Evolutionary conservation across 37 sponge, comb jelly and placozoan species (phyloP).

Genomic region (Hormiphora californensis): DNA sequence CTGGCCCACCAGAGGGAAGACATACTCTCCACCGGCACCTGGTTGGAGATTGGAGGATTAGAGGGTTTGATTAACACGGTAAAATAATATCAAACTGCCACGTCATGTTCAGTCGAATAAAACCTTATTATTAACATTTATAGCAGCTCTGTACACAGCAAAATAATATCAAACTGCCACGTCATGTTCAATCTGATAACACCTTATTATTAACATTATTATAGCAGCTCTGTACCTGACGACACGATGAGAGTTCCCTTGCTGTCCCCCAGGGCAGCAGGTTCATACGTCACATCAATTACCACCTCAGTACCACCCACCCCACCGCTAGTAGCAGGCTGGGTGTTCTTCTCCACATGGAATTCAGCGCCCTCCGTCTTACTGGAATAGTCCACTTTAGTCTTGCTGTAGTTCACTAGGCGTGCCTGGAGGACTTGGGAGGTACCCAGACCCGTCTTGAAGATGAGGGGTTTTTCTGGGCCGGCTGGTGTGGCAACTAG

Average conservation of each 20-base stretch:
- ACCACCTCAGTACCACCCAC: slow-evolving; percentile 69
- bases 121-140: too few relatives aligned
- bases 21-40: slow-evolving; percentile 82
- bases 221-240: slow-evolving; percentile 63
- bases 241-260: slow-evolving; percentile 75
- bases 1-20: slow-evolving; percentile 84
- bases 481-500: slow-evolving; percentile 70
- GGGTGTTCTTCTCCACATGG: slow-evolving; percentile 79
- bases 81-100: too few relatives aligned
- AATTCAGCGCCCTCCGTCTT: slow-evolving; percentile 88
- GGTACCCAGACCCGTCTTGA: slow-evolving; percentile 73
- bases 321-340: slow-evolving; percentile 75
- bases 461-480: slow-evolving; percentile 78
- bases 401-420: slow-evolving; percentile 77
- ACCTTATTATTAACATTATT: too few relatives aligned
- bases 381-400: slow-evolving; percentile 83
- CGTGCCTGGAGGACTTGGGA: slow-evolving; percentile 67
- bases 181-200: too few relatives aligned
- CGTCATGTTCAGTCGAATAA: too few relatives aligned
- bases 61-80: too few relatives aligned
- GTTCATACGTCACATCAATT: slow-evolving; percentile 92
- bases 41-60: neutral
- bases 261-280: slow-evolving; percentile 78
- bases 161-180: too few relatives aligned
- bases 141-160: too few relatives aligned